Evolutionary conservation across 2,113 vertebrate genomes (phyloP).

Genomic region (Taxidea taxus): DNA sequence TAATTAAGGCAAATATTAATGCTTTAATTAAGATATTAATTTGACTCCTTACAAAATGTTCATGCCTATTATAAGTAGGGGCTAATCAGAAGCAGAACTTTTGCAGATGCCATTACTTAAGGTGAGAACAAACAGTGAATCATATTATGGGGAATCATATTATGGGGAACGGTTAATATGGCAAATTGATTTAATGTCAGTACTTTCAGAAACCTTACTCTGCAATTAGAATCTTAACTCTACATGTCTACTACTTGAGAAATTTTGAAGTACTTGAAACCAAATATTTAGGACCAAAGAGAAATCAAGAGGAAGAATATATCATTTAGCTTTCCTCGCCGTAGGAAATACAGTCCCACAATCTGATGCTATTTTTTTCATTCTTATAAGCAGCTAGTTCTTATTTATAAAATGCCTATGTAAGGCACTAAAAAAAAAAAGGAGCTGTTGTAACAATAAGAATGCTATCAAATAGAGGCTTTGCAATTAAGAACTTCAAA

Average conservation of each 20-base stretch:
- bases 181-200: neutral
- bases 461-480: neutral
- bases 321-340: neutral
- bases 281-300: neutral
- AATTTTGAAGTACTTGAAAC: neutral
- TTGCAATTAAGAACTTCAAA: constrained; percentile 6
- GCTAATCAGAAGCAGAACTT: neutral
- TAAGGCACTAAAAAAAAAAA: neutral
- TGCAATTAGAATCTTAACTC: neutral
- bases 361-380: neutral
- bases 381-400: neutral
- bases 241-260: neutral
- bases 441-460: neutral
- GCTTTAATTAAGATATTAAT: constrained; percentile 2
- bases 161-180: neutral
- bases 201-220: neutral
- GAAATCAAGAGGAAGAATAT: neutral
- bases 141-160: neutral
- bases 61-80: neutral
- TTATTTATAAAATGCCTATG: neutral
- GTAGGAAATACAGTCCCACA: neutral
- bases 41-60: neutral
- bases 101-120: neutral
- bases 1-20: neutral
- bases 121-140: neutral